These are phyloP conservation scores for Penelope pileata DNA, from an alignment of 2,113 vertebrate species.

Conservation along the genomic window DNA sequence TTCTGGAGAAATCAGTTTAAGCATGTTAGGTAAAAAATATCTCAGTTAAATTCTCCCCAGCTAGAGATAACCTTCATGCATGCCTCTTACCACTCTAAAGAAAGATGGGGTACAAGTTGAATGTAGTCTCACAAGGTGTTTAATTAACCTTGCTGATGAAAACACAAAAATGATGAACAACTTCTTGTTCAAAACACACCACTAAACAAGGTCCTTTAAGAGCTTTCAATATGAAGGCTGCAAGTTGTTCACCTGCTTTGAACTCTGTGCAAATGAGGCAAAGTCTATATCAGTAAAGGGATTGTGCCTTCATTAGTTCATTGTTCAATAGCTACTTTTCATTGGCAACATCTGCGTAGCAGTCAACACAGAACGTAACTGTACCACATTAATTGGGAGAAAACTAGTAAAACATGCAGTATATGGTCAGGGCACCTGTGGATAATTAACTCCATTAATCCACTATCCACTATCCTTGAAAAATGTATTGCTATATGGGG, in stretches of 20 bases:
- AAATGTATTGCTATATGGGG: not conserved
- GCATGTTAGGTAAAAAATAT: not conserved
- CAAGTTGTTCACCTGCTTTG: slow-evolving; percentile 10
- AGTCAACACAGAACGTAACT: not conserved
- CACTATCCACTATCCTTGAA: not conserved
- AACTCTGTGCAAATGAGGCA: slow-evolving; percentile 50
- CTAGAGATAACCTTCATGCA: not conserved
- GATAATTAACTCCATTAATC: not conserved
- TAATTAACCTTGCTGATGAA: slow-evolving; percentile 65
- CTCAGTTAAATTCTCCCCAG: slow-evolving; percentile 9
- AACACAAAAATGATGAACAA: slow-evolving; percentile 45
- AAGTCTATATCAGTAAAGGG: not conserved
- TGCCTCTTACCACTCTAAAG: not conserved
- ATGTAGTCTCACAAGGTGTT: not conserved
- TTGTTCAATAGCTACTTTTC: not conserved
- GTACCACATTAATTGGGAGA: not conserved
- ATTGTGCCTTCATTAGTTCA: slow-evolving; percentile 48
- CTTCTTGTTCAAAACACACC: slow-evolving; percentile 12
- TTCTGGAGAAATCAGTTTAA: not conserved
- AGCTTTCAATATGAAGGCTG: not conserved
- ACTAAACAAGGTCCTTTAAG: not conserved
- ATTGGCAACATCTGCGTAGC: not conserved
- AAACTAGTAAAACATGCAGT: not conserved
- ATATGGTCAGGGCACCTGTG: not conserved
- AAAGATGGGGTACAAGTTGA: slow-evolving; percentile 6